phyloP scores from a whole-genome alignment of 2,113 vertebrate species.

The Delphinus delphis region DNA sequence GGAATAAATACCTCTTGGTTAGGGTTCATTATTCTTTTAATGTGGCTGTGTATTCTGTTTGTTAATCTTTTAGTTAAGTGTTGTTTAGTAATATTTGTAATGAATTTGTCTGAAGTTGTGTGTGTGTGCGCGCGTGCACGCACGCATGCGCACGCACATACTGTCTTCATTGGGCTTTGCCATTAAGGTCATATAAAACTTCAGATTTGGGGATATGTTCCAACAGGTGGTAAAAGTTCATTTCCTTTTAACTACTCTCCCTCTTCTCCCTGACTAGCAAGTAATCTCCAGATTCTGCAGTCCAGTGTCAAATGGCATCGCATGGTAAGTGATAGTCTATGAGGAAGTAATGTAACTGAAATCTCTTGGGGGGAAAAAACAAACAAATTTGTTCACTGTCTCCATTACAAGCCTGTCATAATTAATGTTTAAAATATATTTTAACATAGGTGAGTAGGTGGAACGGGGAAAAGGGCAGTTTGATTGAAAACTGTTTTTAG shows the following conservation, averaged over 20 bases:
- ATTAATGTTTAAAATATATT: background rate
- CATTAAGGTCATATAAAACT: background rate
- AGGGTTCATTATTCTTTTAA: background rate
- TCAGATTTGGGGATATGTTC: background rate
- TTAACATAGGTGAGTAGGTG: background rate
- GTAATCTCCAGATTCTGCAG: background rate
- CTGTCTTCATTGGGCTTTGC: background rate
- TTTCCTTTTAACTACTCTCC: background rate
- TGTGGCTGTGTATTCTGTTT: background rate
- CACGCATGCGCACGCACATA: background rate
- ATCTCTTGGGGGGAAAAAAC: background rate
- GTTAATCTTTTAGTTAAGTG: background rate
- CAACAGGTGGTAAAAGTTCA: background rate
- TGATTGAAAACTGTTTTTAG: background rate
- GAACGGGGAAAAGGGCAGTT: background rate
- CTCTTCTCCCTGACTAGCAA: background rate
- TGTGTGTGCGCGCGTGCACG: background rate
- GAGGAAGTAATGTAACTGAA: background rate
- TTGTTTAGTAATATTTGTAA: background rate
- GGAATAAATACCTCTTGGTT: background rate
- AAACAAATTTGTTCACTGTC: background rate
- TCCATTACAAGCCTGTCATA: background rate
- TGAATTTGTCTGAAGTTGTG: background rate
- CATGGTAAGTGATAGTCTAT: slow-evolving; percentile 50
- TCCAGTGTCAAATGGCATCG: background rate